Conservation (phyloP, 1,140 invertebrate species). For the Papilio aristodemus region DNA sequence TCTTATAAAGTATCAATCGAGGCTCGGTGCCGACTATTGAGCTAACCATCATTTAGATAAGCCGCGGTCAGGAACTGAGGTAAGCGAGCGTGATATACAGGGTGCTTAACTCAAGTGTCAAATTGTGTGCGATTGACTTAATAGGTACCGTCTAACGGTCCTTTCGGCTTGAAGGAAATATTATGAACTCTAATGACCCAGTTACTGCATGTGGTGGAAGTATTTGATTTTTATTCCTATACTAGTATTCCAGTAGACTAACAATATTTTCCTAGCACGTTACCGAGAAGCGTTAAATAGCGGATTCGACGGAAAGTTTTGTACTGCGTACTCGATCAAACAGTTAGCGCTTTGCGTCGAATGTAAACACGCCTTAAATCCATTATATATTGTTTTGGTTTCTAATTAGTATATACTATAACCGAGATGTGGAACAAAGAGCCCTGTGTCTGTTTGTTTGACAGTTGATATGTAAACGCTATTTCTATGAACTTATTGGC, state of each 20-base stretch:
- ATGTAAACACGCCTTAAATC: conserved; percentile 9
- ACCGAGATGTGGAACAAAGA: not conserved
- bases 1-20: conserved; percentile 22
- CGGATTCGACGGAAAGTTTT: conserved; percentile 5
- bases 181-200: not conserved
- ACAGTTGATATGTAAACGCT: conserved; percentile 15
- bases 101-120: conserved; percentile 27
- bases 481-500: conserved; percentile 4
- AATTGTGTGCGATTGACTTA: conserved; percentile 31
- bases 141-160: conserved; percentile 20
- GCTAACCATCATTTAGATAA: conserved; percentile 58
- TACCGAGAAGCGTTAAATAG: not conserved
- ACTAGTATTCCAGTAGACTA: no score
- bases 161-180: conserved; percentile 35
- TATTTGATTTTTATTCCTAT: no score
- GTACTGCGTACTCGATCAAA: not conserved
- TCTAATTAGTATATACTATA: not conserved
- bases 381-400: conserved; percentile 21
- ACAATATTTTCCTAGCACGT: no score
- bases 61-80: conserved; percentile 48
- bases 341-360: not conserved
- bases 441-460: conserved; percentile 5
- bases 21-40: conserved; percentile 33
- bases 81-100: conserved; percentile 44
- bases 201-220: not conserved